Conservation (phyloP, 2,888 invertebrate genomes). For the Morpho helenor region DNA sequence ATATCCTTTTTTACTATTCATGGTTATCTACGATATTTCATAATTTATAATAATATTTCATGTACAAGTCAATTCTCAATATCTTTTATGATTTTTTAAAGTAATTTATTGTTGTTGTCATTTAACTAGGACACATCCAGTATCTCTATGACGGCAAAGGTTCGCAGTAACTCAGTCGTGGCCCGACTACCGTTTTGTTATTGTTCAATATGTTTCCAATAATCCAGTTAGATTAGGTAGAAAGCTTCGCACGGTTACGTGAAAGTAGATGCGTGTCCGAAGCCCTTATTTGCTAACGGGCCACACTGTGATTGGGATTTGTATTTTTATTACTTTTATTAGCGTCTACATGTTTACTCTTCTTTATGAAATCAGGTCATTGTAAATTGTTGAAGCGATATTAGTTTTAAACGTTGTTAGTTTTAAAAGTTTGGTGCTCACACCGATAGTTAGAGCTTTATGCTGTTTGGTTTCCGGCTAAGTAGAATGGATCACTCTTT, state of each 20-base stretch:
- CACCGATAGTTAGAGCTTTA: too few species aligned
- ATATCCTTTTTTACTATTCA: too few species aligned
- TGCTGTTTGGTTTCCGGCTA: too few species aligned
- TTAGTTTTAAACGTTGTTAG: neutral
- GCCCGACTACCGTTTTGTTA: conserved; percentile 68
- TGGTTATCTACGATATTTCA: too few species aligned
- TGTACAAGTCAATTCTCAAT: too few species aligned
- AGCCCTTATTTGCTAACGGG: conserved; percentile 27
- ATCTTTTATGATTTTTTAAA: too few species aligned
- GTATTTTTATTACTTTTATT: neutral
- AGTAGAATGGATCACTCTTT: too few species aligned
- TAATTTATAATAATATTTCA: too few species aligned
- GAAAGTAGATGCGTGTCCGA: conserved; percentile 37
- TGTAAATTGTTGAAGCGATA: neutral
- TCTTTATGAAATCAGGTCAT: too few species aligned
- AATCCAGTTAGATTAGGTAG: conserved; percentile 68
- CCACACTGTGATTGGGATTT: conserved; percentile 8
- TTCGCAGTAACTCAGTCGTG: conserved; percentile 52
- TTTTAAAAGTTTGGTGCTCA: too few species aligned
- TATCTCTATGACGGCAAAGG: conserved; percentile 28
- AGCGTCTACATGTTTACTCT: conserved; percentile 1
- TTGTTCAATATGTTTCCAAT: conserved; percentile 77
- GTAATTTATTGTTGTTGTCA: too few species aligned
- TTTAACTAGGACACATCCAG: conserved; percentile 36
- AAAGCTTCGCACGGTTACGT: conserved; percentile 58